Percentiles rank a stretch among this genome's conserved stretches.
Conservation (phyloP, 2,888 invertebrate species). For the Lydus trimaculatus region DNA sequence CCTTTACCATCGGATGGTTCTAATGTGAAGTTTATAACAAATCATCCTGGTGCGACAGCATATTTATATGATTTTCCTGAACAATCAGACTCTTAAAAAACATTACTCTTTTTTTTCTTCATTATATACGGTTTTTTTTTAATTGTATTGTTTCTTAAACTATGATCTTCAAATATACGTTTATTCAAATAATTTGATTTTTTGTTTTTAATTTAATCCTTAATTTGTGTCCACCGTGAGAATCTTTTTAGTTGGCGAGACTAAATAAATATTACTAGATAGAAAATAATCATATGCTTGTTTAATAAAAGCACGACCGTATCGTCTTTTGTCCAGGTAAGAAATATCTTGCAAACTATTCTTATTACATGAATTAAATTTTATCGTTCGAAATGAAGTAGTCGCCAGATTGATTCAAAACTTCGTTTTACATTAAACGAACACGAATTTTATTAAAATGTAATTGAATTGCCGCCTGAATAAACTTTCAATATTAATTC, state of each 20-base stretch:
- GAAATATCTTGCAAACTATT: not conserved
- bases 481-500: not conserved
- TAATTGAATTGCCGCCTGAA: constrained; percentile 1
- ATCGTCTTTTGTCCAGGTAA: constrained; percentile 18
- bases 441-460: constrained; percentile 4
- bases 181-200: not conserved
- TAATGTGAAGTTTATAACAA: constrained; percentile 37
- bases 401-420: not conserved
- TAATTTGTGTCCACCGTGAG: constrained; percentile 36
- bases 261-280: constrained; percentile 35
- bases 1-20: constrained; percentile 56
- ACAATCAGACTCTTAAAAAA: constrained; percentile 42
- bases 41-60: constrained; percentile 39
- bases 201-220: constrained; percentile 5
- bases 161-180: not conserved
- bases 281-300: constrained; percentile 27
- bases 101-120: constrained; percentile 7
- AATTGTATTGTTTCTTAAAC: constrained; percentile 22
- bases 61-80: constrained; percentile 56
- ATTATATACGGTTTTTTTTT: constrained; percentile 12
- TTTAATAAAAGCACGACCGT: constrained; percentile 33
- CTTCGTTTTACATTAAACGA: not conserved
- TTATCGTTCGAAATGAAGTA: not conserved
- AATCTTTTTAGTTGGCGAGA: constrained; percentile 29
- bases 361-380: not conserved